These are phyloP conservation scores for Gari tellinella DNA, from an alignment of 2,888 invertebrate species.

Conservation along the genomic window DNA sequence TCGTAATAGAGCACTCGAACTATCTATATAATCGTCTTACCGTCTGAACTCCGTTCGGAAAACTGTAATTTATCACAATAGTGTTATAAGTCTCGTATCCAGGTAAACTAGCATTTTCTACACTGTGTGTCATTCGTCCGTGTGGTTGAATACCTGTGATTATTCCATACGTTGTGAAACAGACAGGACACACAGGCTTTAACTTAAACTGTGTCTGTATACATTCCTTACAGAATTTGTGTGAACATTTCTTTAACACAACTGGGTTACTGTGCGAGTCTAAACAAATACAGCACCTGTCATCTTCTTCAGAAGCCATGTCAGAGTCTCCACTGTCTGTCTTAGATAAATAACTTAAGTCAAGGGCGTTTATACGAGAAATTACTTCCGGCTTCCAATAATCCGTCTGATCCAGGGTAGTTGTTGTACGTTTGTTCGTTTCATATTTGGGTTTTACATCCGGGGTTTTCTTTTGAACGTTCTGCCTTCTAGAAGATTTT, in stretches of 20 bases:
- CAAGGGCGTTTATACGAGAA: no score
- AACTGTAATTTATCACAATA: constrained; percentile 58
- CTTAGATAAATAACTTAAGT: no score
- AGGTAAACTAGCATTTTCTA: constrained; percentile 37
- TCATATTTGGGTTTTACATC: no score
- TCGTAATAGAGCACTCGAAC: no score
- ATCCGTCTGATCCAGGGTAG: no score
- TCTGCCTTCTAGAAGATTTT: no score
- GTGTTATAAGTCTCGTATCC: constrained; percentile 54
- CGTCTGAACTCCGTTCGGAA: constrained; percentile 60
- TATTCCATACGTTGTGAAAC: constrained; percentile 61
- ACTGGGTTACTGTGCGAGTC: constrained; percentile 51
- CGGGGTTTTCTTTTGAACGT: no score
- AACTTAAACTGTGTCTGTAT: constrained; percentile 59
- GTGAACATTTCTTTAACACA: constrained; percentile 62
- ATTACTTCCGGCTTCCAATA: no score
- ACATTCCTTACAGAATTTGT: constrained; percentile 61
- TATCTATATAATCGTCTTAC: no score
- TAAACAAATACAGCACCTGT: constrained; percentile 58
- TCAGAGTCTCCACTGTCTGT: no score
- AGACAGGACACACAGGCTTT: constrained; percentile 64
- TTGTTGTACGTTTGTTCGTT: no score
- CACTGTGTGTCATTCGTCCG: constrained; percentile 52
- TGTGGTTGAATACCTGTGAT: constrained; percentile 61
- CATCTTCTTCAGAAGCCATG: constrained; percentile 17